phyloP scores from a whole-genome alignment of 2,797 vertebrate species.

The Spheniscus humboldti region DNA sequence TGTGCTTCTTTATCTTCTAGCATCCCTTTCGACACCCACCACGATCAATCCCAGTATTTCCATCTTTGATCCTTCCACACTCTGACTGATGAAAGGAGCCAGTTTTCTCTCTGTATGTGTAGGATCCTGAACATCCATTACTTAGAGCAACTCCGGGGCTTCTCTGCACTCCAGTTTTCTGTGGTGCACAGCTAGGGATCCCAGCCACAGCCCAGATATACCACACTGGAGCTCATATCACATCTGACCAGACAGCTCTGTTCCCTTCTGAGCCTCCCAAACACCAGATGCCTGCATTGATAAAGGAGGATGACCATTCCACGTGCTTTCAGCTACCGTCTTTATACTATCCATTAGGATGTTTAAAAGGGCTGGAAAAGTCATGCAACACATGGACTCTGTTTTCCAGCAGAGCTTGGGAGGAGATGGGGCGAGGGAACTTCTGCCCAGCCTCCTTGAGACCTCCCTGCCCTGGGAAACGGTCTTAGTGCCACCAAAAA shows the following conservation, averaged over 20 bases:
- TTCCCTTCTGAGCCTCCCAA: background rate
- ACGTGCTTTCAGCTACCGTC: background rate
- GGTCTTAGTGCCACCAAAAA: background rate
- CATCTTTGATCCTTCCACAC: background rate
- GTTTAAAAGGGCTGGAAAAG: background rate
- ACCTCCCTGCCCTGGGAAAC: background rate
- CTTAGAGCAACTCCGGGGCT: background rate
- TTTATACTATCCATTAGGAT: background rate
- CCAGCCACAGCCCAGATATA: background rate
- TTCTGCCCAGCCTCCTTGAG: background rate
- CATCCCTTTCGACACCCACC: background rate
- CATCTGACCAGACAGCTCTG: background rate
- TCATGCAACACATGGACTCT: background rate
- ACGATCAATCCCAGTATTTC: background rate
- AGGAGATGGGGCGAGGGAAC: background rate
- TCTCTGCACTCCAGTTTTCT: background rate
- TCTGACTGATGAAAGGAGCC: background rate
- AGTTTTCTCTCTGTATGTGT: background rate
- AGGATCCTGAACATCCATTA: background rate
- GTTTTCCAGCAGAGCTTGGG: background rate
- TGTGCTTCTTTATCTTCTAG: background rate
- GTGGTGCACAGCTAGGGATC: background rate
- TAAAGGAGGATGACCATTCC: background rate
- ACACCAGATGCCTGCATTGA: slow-evolving; percentile 37
- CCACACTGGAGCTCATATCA: background rate